Evolutionary conservation across 2,113 vertebrate genomes (phyloP).

Genomic region (Nothobranchius kuhntae): DNA sequence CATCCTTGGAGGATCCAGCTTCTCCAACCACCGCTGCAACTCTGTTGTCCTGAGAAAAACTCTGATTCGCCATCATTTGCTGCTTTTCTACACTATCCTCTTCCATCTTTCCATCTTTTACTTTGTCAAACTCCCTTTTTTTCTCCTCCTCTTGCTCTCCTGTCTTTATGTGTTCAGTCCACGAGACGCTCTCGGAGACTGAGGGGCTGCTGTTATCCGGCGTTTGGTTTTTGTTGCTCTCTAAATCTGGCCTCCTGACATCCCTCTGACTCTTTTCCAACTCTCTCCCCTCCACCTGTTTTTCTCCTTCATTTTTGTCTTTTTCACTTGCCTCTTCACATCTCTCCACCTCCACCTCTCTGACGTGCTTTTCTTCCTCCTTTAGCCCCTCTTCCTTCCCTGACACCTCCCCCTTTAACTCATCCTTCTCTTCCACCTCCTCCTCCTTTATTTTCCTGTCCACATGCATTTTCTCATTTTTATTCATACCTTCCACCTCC

Average conservation of each 20-base stretch:
- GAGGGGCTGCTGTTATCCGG: not conserved
- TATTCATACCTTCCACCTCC: not conserved
- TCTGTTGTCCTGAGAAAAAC: not conserved
- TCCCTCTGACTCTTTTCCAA: not conserved
- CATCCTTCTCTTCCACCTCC: not conserved
- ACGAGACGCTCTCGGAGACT: not conserved
- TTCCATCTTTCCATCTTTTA: not conserved
- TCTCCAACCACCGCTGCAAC: not conserved
- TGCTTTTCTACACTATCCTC: slow-evolving; percentile 1
- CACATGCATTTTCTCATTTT: not conserved
- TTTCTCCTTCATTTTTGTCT: not conserved
- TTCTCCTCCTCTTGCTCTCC: not conserved
- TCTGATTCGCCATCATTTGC: not conserved
- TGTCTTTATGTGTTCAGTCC: not conserved
- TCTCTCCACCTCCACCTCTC: rapidly evolving
- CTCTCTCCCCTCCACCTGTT: rapidly evolving
- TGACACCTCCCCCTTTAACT: not conserved
- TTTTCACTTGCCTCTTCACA: not conserved
- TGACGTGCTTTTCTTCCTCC: not conserved
- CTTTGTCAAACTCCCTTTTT: not conserved
- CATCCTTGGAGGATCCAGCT: slow-evolving; percentile 2
- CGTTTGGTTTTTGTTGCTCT: not conserved
- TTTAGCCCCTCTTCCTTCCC: not conserved
- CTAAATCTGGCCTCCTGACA: not conserved
- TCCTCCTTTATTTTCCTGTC: not conserved